Conservation (phyloP, 1,140 invertebrate species). For the Drosophila malerkotliana region DNA sequence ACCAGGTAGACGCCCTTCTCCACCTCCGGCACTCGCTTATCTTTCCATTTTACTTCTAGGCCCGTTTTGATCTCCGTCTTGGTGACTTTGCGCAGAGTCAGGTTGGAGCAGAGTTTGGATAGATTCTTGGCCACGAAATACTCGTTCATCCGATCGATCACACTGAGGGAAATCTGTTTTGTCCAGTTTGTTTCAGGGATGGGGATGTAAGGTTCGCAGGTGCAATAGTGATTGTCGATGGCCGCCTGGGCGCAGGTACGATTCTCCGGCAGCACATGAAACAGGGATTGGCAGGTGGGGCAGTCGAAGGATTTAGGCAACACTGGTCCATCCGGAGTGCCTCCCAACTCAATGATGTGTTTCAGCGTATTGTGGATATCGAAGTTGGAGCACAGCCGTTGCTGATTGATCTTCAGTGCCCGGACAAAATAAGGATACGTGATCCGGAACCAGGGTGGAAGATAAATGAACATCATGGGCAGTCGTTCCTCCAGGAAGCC, state of each 20-base stretch:
- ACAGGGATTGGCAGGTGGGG: slow-evolving; percentile 88
- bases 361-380: slow-evolving; percentile 90
- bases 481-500: slow-evolving; percentile 95
- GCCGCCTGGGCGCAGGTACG: slow-evolving; percentile 89
- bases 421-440: slow-evolving; percentile 86
- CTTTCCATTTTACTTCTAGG: background rate
- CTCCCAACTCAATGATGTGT: slow-evolving; percentile 81
- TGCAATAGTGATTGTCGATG: slow-evolving; percentile 91
- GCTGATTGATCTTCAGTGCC: slow-evolving; percentile 89
- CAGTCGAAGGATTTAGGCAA: slow-evolving; percentile 83
- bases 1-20: slow-evolving; percentile 49
- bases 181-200: slow-evolving; percentile 71
- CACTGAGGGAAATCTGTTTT: slow-evolving; percentile 80
- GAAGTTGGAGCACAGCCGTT: slow-evolving; percentile 91
- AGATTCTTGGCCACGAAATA: slow-evolving; percentile 58
- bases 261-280: slow-evolving; percentile 86
- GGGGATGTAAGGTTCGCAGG: slow-evolving; percentile 86
- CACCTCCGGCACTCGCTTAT: background rate
- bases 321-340: slow-evolving; percentile 14
- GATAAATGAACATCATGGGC: slow-evolving; percentile 91
- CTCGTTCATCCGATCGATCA: slow-evolving; percentile 84
- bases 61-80: slow-evolving; percentile 42
- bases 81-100: slow-evolving; percentile 38
- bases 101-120: slow-evolving; percentile 42
- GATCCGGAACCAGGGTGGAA: slow-evolving; percentile 90